Evolutionary conservation across 2,888 invertebrate genomes (phyloP), one percentile per base, ranked within the genome.

Genomic region (Anaspis maculata): DNA sequence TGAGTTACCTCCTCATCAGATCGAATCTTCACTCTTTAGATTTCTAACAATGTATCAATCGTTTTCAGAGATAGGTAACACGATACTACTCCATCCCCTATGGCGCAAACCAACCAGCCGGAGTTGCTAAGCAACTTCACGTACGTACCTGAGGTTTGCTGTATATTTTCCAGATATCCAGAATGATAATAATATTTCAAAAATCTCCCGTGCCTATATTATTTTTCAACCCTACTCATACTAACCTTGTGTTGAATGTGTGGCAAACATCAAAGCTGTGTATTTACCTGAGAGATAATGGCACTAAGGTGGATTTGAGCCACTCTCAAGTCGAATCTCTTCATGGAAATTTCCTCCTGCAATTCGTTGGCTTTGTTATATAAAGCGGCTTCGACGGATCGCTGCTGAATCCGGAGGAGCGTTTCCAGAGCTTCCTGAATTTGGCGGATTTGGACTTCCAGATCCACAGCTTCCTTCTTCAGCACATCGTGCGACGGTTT

Each of bases 351-450:
- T 56, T 95, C 94, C 66, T 95, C 94, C 70, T 95, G 87, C 36
- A 94, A 74, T 68, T 95, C 94, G 64, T 92, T 92, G 51, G 88
- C 91, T 73, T 95, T 95, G 64, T 85, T 90, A 69, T 81, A 90
- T 38, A 90, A 72, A 57, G 82, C 82, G 44, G 81, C 82, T 62
- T 92, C 91, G 45, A 86, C 70, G 41, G 77, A 77, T 33, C 81
- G 70, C 46, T 70, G 70, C 59, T 95, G 94, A 59, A 89, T 78
- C 49, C 91, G 79, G 44, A 79, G 72, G 45, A 94, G 70, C 0
- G 84, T 75, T 55, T 91, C 90, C 48, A 92, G 73, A 30, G 86
- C 76, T 48, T 95, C 94, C 71, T 89, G 79, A 46, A 87, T 73
- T 61, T 89, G 87, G 58, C 85, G 82, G 54, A 92, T 89, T 69